Percentiles rank a stretch among this genome's conserved stretches.
Conservation (phyloP, 2,888 invertebrate genomes). For the Drosophila cracens region DNA sequence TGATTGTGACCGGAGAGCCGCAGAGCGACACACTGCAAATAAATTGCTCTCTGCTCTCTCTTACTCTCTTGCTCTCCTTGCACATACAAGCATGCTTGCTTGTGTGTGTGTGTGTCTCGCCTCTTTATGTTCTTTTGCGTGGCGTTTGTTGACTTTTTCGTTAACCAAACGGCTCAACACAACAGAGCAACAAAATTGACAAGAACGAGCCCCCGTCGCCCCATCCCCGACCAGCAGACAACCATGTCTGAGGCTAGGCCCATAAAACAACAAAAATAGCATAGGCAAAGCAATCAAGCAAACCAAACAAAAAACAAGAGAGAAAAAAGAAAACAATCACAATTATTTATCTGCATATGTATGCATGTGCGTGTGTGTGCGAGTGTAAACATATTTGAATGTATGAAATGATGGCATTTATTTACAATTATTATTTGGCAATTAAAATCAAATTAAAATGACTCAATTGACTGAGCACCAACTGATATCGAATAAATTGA, state of each 20-base stretch:
- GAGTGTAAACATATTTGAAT: background rate
- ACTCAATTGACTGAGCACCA: background rate
- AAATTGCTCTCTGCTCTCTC: background rate
- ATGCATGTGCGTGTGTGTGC: background rate
- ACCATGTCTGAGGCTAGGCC: conserved; percentile 3
- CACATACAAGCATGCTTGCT: background rate
- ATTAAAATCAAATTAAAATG: conserved; percentile 44
- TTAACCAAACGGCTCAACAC: conserved; percentile 12
- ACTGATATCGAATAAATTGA: background rate
- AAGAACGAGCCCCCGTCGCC: background rate
- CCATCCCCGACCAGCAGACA: background rate
- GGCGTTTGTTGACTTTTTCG: conserved; percentile 50
- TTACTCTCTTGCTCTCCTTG: background rate
- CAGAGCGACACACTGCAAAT: conserved; percentile 3
- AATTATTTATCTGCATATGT: conserved; percentile 22
- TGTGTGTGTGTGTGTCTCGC: conserved; percentile 3
- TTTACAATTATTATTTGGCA: conserved; percentile 20
- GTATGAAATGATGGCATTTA: background rate
- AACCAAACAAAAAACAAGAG: background rate
- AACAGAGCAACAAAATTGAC: background rate
- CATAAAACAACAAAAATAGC: conserved; percentile 1
- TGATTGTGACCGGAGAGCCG: conserved; percentile 32
- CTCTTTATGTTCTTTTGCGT: conserved; percentile 21
- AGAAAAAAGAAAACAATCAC: conserved; percentile 27
- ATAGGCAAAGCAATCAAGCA: background rate